phyloP scores from a whole-genome alignment of 2,113 vertebrate species.

The Tautogolabrus adspersus region DNA sequence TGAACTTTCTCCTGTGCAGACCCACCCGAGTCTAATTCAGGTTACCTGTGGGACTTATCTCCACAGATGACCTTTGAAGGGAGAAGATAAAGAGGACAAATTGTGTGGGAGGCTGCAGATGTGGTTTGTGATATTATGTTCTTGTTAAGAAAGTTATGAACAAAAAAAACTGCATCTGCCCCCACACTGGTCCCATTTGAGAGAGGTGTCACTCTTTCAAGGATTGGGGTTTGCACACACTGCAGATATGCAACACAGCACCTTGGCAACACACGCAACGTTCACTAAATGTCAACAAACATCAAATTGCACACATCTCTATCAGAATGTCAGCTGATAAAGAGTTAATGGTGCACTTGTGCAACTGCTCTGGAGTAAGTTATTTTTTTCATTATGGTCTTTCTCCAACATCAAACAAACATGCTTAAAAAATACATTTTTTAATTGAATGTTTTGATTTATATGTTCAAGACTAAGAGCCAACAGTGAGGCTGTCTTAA shows the following conservation, averaged over 20 bases:
- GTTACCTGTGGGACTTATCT: constrained; percentile 78
- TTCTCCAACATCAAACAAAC: neutral
- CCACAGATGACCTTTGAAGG: constrained; percentile 84
- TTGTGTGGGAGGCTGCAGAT: constrained; percentile 85
- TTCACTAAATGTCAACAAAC: constrained; percentile 60
- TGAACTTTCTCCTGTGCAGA: constrained; percentile 52
- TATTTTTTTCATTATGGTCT: neutral
- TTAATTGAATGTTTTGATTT: neutral
- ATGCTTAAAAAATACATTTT: neutral
- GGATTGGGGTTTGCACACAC: constrained; percentile 69
- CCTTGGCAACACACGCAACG: constrained; percentile 25
- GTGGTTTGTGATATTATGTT: constrained; percentile 85
- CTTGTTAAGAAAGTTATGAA: constrained; percentile 79
- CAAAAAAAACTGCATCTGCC: constrained; percentile 68
- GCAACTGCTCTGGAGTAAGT: neutral
- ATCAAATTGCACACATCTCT: constrained; percentile 31
- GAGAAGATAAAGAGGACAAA: constrained; percentile 81
- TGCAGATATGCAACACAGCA: constrained; percentile 64
- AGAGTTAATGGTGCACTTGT: neutral
- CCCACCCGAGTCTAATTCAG: constrained; percentile 70
- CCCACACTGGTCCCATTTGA: constrained; percentile 73
- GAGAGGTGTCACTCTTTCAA: constrained; percentile 77
- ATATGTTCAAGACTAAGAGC: neutral
- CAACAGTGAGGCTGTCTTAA: too few relatives aligned
- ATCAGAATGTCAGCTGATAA: constrained; percentile 44